Base-by-base conservation (phyloP, 1,140 invertebrate genomes). In the Propsilocerus akamusi region DNA sequence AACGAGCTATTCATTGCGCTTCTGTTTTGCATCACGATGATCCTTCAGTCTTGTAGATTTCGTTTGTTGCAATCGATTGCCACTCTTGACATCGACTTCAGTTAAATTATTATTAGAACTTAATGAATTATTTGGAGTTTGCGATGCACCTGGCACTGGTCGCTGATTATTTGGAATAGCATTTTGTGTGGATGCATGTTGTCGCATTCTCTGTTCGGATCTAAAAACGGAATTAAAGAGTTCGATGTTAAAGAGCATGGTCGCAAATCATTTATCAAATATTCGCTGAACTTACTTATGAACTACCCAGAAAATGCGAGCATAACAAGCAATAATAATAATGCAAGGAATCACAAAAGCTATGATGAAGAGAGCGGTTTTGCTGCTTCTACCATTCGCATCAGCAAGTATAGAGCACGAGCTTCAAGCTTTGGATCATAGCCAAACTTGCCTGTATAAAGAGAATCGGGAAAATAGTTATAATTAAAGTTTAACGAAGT, bases 231-330 rank as follows among this genome's bases (percentile, higher is more conserved):
- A 37, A 2, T 37, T 10, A 41, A 6, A 41, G 22, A 20, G n/a
- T n/a, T n/a, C n/a, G n/a, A n/a, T n/a, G n/a, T n/a, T n/a, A n/a
- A n/a, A n/a, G n/a, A n/a, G n/a, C n/a, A n/a, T n/a, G n/a, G n/a
- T n/a, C n/a, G n/a, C n/a, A n/a, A 50, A 24, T 41, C 5, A 37
- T 37, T 34, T 32, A n/a, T 46, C 22, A 5, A 46, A 46, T 8
- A 5, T 48, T 17, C 11, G 14, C 22, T 7, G n/a, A 24, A 52
- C 59, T 69, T 72, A 82, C 76, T 81, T 80, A 63, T 82, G 80
- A 10, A 91, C 86, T 2, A 89, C 83, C 81, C 81, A 89, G 57
- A 87, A 90, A 65, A 92, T 91, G 61, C 80, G 81, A 0, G 84
- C 76, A 58, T 91, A 92, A 62, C 84, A 90, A 46, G 81, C 74